Percentiles rank a stretch among this genome's conserved stretches.
phyloP scores from a whole-genome alignment of 2,113 vertebrate species.

The Brevimyrus niger region DNA sequence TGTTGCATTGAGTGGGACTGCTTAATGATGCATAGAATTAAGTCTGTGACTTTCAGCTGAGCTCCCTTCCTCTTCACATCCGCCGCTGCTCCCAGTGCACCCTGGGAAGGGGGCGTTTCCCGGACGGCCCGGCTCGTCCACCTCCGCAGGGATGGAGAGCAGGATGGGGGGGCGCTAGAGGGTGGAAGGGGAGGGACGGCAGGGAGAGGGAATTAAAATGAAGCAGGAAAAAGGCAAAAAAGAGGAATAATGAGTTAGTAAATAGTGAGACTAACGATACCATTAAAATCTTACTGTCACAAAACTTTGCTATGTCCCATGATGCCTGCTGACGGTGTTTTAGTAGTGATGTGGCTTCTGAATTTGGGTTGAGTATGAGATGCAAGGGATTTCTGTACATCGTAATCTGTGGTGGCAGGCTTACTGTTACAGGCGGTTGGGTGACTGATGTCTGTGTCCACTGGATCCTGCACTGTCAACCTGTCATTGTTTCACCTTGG shows the following conservation, averaged over 20 bases:
- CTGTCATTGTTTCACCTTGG: background rate
- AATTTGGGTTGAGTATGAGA: background rate
- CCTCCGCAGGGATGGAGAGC: constrained; percentile 47
- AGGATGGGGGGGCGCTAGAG: constrained; percentile 22
- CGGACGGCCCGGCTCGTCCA: constrained; percentile 66
- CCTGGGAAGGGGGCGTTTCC: constrained; percentile 47
- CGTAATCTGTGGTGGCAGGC: background rate
- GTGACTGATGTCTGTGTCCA: background rate
- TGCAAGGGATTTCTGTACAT: background rate
- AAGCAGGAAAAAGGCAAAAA: background rate
- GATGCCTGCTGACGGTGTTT: background rate
- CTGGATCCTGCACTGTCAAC: background rate
- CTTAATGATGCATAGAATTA: constrained; percentile 99
- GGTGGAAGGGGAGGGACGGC: constrained; percentile 19
- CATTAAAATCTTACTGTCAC: background rate
- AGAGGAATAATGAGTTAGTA: constrained; percentile 15
- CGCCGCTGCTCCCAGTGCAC: constrained; percentile 32
- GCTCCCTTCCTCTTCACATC: constrained; percentile 64
- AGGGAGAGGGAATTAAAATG: background rate
- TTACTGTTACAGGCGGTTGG: background rate
- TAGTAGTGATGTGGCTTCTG: background rate
- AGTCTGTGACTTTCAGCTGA: constrained; percentile 94
- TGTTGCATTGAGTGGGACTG: constrained; percentile 90
- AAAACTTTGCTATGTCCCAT: background rate
- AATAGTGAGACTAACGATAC: constrained; percentile 17